Base-by-base conservation (phyloP, 1,140 invertebrate genomes). In the Apis florea region DNA sequence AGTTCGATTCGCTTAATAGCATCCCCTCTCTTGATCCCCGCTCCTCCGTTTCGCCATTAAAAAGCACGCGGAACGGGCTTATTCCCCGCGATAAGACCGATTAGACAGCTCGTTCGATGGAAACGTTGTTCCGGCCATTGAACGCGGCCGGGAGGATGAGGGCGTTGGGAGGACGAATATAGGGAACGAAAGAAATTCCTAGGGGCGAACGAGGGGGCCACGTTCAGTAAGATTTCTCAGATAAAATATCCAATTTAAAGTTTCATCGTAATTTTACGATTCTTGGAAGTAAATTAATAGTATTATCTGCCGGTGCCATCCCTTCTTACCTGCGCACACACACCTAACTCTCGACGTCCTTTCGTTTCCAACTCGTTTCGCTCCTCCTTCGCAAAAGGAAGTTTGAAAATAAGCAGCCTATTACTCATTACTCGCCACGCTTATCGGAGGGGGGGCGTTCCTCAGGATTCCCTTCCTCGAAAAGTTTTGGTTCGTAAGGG, bases 211-310 rank as follows among this genome's bases (percentile, higher is more conserved):
- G 53, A 31, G 72, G 68, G 58, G 71, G 59, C 78, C 84, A 79
- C 83, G 68, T 83, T 85, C 73, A 64, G 85, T 82, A 83, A 91
- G 90, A 91, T 90, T 40, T 88, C 82, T 89, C 87, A 88, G 91
- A 92, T 92, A 92, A 92, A 92, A 92, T 92, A 92, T 92, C 92
- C 91, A 92, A 92, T 92, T 92, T 92, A 92, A 92, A 92, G 91
- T 92, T 92, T 92, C 90, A 91, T 92, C 91, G 91, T 92, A 92
- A 92, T 92, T 92, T 92, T 91, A 92, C 90, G 90, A 92, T 92
- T 92, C 90, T 89, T 91, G 88, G 75, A 92, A 92, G 90, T 91
- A 92, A 92, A 92, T 92, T 92, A 92, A 92, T 92, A 90, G 90
- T 89, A 92, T 91, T 92, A 92, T 92, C 90, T 91, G 87, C 82